A percentile compares a stretch with the other conserved stretches of the same genome.
Evolutionary conservation across 2,113 vertebrate genomes (phyloP).

Genomic region (Picathartes gymnocephalus): DNA sequence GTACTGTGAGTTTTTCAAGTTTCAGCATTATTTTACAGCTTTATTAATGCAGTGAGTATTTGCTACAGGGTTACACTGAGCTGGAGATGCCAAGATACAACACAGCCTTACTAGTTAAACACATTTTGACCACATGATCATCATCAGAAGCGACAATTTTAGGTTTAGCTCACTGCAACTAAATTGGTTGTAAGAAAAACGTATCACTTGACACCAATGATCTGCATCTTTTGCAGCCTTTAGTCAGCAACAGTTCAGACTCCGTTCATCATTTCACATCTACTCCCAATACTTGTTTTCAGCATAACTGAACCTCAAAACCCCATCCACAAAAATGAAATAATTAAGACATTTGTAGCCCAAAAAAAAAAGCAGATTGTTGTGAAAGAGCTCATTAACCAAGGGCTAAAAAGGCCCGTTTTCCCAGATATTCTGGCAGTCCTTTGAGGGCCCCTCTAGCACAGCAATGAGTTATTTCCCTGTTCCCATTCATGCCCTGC

Average conservation of each 20-base stretch:
- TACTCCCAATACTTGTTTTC: neutral
- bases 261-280: neutral
- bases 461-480: neutral
- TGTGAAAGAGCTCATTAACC: neutral
- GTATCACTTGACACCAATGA: accelerated
- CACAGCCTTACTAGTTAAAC: neutral
- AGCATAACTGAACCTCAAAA: neutral
- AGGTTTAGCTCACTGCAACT: neutral
- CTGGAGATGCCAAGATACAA: neutral
- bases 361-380: neutral
- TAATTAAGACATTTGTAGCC: neutral
- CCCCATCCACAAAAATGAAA: neutral
- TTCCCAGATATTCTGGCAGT: neutral
- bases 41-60: neutral
- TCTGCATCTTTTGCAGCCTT: neutral
- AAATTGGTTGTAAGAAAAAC: neutral
- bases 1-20: neutral
- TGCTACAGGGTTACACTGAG: neutral
- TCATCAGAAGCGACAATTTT: neutral
- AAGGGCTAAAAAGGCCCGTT: neutral
- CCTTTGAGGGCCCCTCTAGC: neutral
- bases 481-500: neutral
- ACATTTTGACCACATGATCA: accelerated
- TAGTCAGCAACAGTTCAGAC: neutral
- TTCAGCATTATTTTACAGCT: neutral